phyloP scores from a whole-genome alignment of 2,113 vertebrate genomes.

The Aplodontia rufa region DNA sequence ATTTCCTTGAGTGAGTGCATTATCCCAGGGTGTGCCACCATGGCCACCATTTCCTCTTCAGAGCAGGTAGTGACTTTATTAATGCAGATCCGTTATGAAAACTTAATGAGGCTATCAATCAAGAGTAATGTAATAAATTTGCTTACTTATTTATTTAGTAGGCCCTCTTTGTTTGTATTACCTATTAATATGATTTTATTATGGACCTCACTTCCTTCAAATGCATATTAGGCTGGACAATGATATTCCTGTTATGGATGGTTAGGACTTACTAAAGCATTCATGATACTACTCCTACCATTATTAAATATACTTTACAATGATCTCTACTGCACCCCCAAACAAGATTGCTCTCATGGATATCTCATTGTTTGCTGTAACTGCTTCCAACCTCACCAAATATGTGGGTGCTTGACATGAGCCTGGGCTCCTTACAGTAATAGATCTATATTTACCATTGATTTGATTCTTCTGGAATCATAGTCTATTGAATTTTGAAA shows the following conservation, averaged over 20 bases:
- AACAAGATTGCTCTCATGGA: background rate
- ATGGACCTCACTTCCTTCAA: slow-evolving; percentile 12
- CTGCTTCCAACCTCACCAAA: background rate
- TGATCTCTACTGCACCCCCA: background rate
- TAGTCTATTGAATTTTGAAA: background rate
- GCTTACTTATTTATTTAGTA: slow-evolving; percentile 60
- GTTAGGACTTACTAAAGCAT: background rate
- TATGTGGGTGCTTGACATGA: background rate
- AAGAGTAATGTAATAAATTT: slow-evolving; percentile 68
- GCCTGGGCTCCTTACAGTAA: background rate
- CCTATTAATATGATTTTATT: slow-evolving; percentile 50
- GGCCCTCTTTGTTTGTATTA: background rate
- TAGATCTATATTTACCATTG: background rate
- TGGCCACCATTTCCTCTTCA: slow-evolving; percentile 42
- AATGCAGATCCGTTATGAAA: slow-evolving; percentile 79
- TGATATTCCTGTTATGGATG: background rate
- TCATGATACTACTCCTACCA: background rate
- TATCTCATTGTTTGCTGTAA: background rate
- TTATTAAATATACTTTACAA: background rate
- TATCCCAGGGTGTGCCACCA: slow-evolving; percentile 37
- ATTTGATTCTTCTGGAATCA: background rate
- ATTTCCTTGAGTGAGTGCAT: slow-evolving; percentile 20
- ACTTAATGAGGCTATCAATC: slow-evolving; percentile 74
- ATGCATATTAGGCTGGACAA: background rate
- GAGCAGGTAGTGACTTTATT: slow-evolving; percentile 74